Base-by-base conservation (phyloP, 2,113 vertebrate genomes). In the Sinocyclocheilus rhinocerous region DNA sequence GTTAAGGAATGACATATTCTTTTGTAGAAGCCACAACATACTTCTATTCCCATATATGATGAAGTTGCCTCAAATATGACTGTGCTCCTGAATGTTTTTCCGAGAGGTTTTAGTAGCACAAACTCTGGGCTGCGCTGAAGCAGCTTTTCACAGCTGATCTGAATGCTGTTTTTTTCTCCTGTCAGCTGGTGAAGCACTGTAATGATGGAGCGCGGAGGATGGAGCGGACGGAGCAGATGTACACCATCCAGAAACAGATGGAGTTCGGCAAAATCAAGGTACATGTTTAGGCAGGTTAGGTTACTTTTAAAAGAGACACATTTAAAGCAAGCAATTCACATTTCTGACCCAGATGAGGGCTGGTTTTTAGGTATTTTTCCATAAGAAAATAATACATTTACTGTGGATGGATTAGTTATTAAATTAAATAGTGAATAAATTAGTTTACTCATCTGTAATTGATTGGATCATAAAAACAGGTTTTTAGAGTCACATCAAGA, bases 211-310 rank as follows among this genome's bases (percentile, higher is more conserved):
- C 98, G 0, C 93, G 94, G 67, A 94, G 92, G 15, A 99, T 99
- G 98, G 97, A 98, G 92, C 95, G 96, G 86, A 99, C 94, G 0
- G 98, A 99, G 91, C 97, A 97, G 95, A 96, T 99, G 97, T 97
- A 95, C 92, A 97, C 94, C 0, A 95, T 99, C 90, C 97, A 99
- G 92, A 97, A 95, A 6, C 98, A 98, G 85, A 96, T 99, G 93
- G 97, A 98, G 20, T 99, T 99, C 4, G 93, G 97, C 2, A 99
- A 97, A 91, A 98, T 97, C 89, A 99, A 99, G 96, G 98, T 98
- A 84, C 87, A 9, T 73, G 13, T 4, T 0, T 18, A 22, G 48
- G 9, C 57, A 59, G 29, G 77, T 18, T n/a, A 50, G 7, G 22
- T 57, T 11, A 77, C 20, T 70, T 11, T 59, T 65, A 80, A 59